Evolutionary conservation across 2,797 vertebrate species (phyloP).

Genomic region (Botia almorhae): DNA sequence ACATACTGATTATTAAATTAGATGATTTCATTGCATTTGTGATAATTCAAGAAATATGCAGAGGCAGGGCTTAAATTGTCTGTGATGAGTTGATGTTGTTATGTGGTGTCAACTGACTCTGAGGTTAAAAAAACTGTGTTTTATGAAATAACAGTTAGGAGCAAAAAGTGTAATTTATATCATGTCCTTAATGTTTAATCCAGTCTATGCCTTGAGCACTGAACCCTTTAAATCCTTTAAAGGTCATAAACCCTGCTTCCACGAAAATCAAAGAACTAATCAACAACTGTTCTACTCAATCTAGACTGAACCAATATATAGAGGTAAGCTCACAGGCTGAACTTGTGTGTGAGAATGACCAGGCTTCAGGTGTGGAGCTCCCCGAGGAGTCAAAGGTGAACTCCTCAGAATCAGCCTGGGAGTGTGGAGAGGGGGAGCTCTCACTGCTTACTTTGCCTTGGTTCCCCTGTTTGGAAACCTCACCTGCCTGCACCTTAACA

Average conservation of each 20-base stretch:
- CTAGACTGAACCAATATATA: slow-evolving; percentile 33
- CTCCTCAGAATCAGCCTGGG: slow-evolving; percentile 46
- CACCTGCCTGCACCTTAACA: slow-evolving; percentile 16
- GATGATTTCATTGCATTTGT: neutral
- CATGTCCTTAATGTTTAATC: neutral
- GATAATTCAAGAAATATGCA: neutral
- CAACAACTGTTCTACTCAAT: slow-evolving; percentile 20
- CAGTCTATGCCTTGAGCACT: neutral
- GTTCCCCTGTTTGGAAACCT: slow-evolving; percentile 29
- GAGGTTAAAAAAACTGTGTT: no score
- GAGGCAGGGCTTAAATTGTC: slow-evolving; percentile 39
- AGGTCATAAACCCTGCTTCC: slow-evolving; percentile 54
- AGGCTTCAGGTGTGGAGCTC: slow-evolving; percentile 52
- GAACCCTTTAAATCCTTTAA: neutral
- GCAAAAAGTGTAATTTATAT: neutral
- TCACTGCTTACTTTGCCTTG: slow-evolving; percentile 26
- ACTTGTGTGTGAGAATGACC: slow-evolving; percentile 66
- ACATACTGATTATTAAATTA: neutral
- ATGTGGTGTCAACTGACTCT: neutral
- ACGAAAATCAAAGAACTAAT: slow-evolving; percentile 45
- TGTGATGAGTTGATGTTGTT: neutral
- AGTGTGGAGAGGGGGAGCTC: slow-evolving; percentile 39
- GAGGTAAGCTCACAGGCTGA: slow-evolving; percentile 70
- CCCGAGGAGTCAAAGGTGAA: slow-evolving; percentile 55
- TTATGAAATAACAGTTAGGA: neutral